A percentile compares a stretch with the other conserved stretches of the same genome.
Conservation (phyloP, 2,113 vertebrate genomes). For the Muscicapa adusta region DNA sequence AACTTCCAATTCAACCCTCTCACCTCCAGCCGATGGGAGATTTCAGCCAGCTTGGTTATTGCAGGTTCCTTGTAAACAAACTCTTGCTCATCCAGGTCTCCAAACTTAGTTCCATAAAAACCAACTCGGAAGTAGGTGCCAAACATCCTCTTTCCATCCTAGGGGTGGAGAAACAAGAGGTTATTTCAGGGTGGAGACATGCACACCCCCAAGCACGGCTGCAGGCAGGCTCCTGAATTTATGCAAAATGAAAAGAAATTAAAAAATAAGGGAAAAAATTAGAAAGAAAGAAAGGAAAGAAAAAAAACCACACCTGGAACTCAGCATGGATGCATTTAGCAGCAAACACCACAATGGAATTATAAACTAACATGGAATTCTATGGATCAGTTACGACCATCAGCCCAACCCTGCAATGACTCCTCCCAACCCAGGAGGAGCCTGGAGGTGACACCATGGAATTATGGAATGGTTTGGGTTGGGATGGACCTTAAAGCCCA, state of each 20-base stretch:
- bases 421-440: neutral
- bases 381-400: neutral
- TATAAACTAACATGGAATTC: neutral
- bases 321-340: conserved; percentile 43
- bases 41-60: conserved; percentile 96
- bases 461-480: neutral
- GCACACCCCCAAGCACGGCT: neutral
- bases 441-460: neutral
- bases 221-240: conserved; percentile 33
- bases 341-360: conserved; percentile 35
- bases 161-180: conserved; percentile 61
- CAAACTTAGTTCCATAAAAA: conserved; percentile 95
- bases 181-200: conserved; percentile 7
- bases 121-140: conserved; percentile 98
- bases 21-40: conserved; percentile 97
- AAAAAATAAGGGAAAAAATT: neutral
- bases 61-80: conserved; percentile 99
- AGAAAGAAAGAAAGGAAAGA: neutral
- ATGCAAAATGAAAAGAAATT: conserved; percentile 19
- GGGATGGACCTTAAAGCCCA: neutral
- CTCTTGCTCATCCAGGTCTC: conserved; percentile 97
- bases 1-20: neutral
- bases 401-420: conserved; percentile 45
- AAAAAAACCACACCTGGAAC: conserved; percentile 1
- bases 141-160: conserved; percentile 99